These are phyloP conservation scores for Neodontobutis hainanensis DNA, from an alignment of 2,113 vertebrate species.

Conservation along the genomic window DNA sequence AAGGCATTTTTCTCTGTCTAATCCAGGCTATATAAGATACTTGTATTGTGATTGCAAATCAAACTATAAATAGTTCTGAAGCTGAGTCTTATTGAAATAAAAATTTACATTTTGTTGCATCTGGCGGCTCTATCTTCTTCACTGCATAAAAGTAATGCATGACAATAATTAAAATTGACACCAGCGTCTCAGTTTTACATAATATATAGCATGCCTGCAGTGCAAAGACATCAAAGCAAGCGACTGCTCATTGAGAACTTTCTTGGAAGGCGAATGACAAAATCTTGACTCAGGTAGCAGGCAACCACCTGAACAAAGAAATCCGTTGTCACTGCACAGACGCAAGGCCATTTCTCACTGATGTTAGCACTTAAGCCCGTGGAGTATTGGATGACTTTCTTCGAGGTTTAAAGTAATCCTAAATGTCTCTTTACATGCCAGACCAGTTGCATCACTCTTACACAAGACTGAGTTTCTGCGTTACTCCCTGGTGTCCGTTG, in stretches of 20 bases:
- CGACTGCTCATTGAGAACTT: background rate
- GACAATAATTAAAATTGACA: background rate
- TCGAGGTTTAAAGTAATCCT: slow-evolving; percentile 5
- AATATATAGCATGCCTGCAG: background rate
- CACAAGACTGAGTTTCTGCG: background rate
- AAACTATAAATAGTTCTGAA: slow-evolving; percentile 5
- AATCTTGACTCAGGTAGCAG: background rate
- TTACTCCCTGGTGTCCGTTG: background rate
- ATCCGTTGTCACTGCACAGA: background rate
- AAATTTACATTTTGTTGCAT: slow-evolving; percentile 6
- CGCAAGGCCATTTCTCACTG: background rate
- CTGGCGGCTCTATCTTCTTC: background rate
- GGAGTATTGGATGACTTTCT: background rate
- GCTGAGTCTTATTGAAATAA: slow-evolving; percentile 7
- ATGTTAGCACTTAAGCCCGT: slow-evolving; percentile 7
- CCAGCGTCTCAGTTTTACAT: background rate
- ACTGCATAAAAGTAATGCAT: background rate
- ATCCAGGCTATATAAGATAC: slow-evolving; percentile 22
- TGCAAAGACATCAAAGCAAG: background rate
- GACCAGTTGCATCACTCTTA: background rate
- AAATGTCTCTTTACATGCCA: slow-evolving; percentile 14
- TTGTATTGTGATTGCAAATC: slow-evolving; percentile 7
- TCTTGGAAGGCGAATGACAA: background rate
- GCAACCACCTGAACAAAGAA: slow-evolving; percentile 11
- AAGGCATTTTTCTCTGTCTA: slow-evolving; percentile 12